A percentile compares a stretch with the other conserved stretches of the same genome.
These are phyloP conservation scores for Oenanthe oenanthe DNA, from an alignment of 2,113 vertebrate species.

Conservation along the genomic window DNA sequence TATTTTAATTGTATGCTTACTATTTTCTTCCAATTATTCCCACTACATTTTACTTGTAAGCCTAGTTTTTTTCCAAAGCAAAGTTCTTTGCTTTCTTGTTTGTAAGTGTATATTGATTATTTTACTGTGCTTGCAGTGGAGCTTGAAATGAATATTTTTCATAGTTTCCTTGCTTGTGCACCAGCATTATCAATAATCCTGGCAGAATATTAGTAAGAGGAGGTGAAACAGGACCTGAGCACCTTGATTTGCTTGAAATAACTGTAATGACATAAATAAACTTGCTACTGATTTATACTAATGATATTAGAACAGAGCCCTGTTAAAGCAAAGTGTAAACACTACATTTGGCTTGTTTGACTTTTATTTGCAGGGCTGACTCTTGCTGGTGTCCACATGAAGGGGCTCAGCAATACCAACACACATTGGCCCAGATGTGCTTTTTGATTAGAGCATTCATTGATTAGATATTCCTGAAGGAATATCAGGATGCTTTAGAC, in stretches of 20 bases:
- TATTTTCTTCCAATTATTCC: background rate
- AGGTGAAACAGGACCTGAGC: background rate
- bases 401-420: background rate
- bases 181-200: conserved; percentile 21
- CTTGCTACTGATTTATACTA: background rate
- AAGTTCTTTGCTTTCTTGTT: background rate
- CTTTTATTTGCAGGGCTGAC: background rate
- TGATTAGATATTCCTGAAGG: background rate
- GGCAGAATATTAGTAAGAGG: conserved; percentile 16
- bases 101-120: conserved; percentile 47
- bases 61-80: background rate
- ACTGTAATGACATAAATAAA: background rate
- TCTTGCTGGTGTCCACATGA: background rate
- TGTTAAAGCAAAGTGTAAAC: background rate
- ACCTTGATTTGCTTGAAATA: background rate
- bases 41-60: background rate
- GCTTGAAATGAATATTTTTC: conserved; percentile 69
- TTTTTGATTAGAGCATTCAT: background rate
- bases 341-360: background rate
- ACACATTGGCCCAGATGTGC: accelerated
- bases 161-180: background rate
- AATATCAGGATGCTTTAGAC: background rate
- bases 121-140: conserved; percentile 44
- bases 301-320: background rate
- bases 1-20: background rate